Base-by-base conservation (phyloP, 1,140 invertebrate species). In the Drosophila micromelanica region DNA sequence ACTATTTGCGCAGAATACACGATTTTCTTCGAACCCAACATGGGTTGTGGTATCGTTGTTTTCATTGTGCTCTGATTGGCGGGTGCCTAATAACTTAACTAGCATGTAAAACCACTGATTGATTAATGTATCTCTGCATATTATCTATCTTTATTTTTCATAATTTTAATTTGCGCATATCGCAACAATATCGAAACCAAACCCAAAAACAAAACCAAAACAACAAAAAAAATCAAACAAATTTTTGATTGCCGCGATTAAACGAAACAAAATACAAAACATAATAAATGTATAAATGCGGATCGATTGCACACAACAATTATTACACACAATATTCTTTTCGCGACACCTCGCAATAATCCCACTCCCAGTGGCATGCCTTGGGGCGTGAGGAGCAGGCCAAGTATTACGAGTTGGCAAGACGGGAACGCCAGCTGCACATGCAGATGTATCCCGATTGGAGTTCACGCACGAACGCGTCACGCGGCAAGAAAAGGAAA, bases 381-480 rank as follows among this genome's bases (percentile, higher is more conserved):
- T 95, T 99, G 95, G 97, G 97, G 93, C 96, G 98, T 94, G 97
- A 98, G 93, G 98, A 99, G 94, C 98, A 99, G 94, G 97, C 97
- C 93, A 99, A 99, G 94, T 99, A 99, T 96, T 99, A 99, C 95
- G 98, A 99, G 93, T 96, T 99, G 96, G 98, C 98, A 89, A 95
- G 97, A 92, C 96, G 98, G 93, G 98, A 99, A 94, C 96, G 98
- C 93, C 98, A 99, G 94, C 95, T 98, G 93, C 98, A 99, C 95
- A 97, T 98, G 96, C 97, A 98, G 95, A 95, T 98, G 93, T 99
- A 99, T 95, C 98, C 98, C 92, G 97, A 98, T 94, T 99, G 99
- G 99, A 98, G 97, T 93, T 97, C 96, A 94, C 98, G 98, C 93
- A 96, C 98, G 94, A 99, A 99, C 95, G 96, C 97, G 94, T 96